phyloP scores from a whole-genome alignment of 2,888 invertebrate species.

The Ormia ochracea region DNA sequence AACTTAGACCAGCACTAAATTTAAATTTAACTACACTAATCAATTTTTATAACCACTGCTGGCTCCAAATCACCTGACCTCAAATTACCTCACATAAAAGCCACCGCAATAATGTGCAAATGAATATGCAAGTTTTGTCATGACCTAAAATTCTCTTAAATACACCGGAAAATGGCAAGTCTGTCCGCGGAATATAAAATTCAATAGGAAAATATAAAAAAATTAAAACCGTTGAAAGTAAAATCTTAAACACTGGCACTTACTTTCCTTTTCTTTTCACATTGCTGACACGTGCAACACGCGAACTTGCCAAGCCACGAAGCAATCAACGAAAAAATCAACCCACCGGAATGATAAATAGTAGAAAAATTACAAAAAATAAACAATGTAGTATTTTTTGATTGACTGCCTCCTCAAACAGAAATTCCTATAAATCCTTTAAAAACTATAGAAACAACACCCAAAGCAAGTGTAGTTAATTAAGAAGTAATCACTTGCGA shows the following conservation, averaged over 20 bases:
- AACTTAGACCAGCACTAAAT: too few species aligned
- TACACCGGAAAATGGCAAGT: slow-evolving; percentile 33
- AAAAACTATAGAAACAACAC: neutral
- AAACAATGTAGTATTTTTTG: slow-evolving; percentile 8
- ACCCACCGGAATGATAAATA: slow-evolving; percentile 26
- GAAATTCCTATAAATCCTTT: slow-evolving; percentile 13
- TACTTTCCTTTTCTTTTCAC: slow-evolving; percentile 7
- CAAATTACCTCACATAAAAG: neutral
- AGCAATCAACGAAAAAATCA: slow-evolving; percentile 38
- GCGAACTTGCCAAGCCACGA: slow-evolving; percentile 28
- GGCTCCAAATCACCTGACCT: neutral
- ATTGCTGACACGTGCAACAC: slow-evolving; percentile 46
- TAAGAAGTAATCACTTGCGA: slow-evolving; percentile 17
- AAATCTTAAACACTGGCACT: neutral
- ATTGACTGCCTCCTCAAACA: slow-evolving; percentile 7
- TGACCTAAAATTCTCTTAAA: slow-evolving; percentile 41
- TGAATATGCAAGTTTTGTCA: slow-evolving; percentile 30
- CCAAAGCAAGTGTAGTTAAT: neutral
- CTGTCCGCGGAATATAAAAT: neutral
- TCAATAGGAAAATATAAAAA: slow-evolving; percentile 14
- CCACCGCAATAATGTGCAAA: neutral
- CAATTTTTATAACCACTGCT: neutral
- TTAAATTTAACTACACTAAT: neutral
- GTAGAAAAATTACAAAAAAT: neutral
- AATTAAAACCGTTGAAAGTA: neutral